Conservation (phyloP, 2,113 vertebrate species). For the Spea multiplicata region DNA sequence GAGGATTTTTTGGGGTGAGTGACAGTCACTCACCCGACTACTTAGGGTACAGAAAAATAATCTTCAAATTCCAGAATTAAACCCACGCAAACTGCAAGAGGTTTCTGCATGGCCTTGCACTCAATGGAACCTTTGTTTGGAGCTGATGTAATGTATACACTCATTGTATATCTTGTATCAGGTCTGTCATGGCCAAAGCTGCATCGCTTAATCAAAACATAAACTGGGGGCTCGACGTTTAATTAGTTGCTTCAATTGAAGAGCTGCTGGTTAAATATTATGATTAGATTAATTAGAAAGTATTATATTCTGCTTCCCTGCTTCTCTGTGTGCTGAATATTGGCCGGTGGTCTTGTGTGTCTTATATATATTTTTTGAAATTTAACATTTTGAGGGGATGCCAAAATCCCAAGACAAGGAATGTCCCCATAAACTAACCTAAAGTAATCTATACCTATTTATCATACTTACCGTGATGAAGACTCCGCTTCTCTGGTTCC, state of each 20-base stretch:
- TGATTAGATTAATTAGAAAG: slow-evolving; percentile 39
- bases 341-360: slow-evolving; percentile 19
- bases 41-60: not conserved
- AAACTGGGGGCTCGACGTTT: slow-evolving; percentile 11
- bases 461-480: no score
- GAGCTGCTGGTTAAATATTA: slow-evolving; percentile 32
- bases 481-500: no score
- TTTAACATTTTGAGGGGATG: no score
- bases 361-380: not conserved
- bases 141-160: slow-evolving; percentile 37
- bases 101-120: not conserved
- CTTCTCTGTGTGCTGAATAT: slow-evolving; percentile 25
- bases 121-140: slow-evolving; percentile 39
- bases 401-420: no score
- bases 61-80: not conserved
- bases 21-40: not conserved
- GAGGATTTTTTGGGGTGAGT: no score
- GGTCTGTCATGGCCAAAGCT: slow-evolving; percentile 1
- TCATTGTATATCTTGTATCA: slow-evolving; percentile 29
- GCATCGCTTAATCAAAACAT: slow-evolving; percentile 31
- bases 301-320: slow-evolving; percentile 12
- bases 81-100: slow-evolving; percentile 1
- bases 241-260: slow-evolving; percentile 22
- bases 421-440: no score
- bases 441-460: no score